phyloP scores from a whole-genome alignment of 2,888 invertebrate genomes.

The Machimus atricapillus region DNA sequence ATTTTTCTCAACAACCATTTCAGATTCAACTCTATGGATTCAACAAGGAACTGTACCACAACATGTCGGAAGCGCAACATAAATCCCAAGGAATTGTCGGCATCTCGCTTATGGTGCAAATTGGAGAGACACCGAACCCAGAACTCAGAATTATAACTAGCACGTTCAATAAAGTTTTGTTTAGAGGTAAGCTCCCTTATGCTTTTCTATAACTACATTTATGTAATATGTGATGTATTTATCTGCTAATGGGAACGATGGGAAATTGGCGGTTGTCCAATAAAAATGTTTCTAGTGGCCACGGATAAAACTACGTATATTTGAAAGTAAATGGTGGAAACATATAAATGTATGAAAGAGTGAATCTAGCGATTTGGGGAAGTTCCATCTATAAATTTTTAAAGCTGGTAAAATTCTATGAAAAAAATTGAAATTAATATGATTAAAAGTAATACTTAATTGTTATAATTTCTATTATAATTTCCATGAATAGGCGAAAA shows the following conservation, averaged over 20 bases:
- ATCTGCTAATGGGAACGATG: not conserved
- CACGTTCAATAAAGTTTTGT: constrained; percentile 84
- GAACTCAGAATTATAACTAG: constrained; percentile 87
- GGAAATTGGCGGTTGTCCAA: not conserved
- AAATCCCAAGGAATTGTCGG: constrained; percentile 97
- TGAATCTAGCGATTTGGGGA: no score
- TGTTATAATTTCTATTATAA: no score
- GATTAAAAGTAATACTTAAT: no score
- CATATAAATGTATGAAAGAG: no score
- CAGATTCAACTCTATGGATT: constrained; percentile 97
- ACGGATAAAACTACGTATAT: not conserved
- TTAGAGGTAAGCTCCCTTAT: constrained; percentile 74
- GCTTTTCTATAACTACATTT: not conserved
- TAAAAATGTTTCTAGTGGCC: not conserved
- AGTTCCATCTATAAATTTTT: no score
- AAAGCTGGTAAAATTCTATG: no score
- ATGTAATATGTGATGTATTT: not conserved
- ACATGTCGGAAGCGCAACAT: constrained; percentile 94
- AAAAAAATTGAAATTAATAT: no score
- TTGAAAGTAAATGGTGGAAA: no score
- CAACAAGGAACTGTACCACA: constrained; percentile 95
- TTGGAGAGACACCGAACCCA: constrained; percentile 84
- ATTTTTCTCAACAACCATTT: constrained; percentile 51
- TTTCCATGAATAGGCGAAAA: no score
- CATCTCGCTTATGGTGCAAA: constrained; percentile 93